Conservation (phyloP, 2,797 vertebrate genomes). For the Rhynchotus rufescens region DNA sequence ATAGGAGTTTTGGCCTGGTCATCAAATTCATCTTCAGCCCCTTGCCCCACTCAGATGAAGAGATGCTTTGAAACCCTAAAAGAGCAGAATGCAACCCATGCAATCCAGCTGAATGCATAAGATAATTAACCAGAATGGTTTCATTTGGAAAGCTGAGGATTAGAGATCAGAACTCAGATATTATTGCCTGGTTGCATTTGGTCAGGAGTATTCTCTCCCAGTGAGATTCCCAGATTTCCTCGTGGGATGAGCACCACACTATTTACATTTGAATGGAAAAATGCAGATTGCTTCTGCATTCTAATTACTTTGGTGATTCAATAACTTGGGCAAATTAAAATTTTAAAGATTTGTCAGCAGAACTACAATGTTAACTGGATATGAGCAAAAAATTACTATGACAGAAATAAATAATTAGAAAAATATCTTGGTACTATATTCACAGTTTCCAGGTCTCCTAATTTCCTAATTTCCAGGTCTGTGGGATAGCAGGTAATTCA, state of each 20-base stretch:
- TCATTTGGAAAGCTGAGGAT: not conserved
- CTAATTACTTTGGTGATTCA: not conserved
- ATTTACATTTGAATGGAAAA: not conserved
- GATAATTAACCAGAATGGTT: not conserved
- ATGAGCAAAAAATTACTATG: not conserved
- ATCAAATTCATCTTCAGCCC: constrained; percentile 5
- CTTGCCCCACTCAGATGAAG: constrained; percentile 26
- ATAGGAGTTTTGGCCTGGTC: constrained; percentile 10
- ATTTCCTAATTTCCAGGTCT: not conserved
- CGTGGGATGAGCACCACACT: not conserved
- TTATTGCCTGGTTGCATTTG: not conserved
- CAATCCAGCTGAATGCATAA: not conserved
- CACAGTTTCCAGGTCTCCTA: not conserved
- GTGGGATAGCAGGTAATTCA: not conserved
- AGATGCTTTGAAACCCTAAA: constrained; percentile 5
- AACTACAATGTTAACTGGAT: not conserved
- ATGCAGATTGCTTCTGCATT: not conserved
- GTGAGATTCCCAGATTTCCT: no score
- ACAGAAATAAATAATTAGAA: not conserved
- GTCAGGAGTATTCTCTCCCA: not conserved
- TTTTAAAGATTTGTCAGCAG: not conserved
- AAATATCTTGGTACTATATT: not conserved
- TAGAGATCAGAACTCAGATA: fast-evolving
- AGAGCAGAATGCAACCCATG: not conserved
- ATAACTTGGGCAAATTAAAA: not conserved